These are phyloP conservation scores for Sitobion miscanthi DNA, from an alignment of 1,140 invertebrate species.

Conservation along the genomic window DNA sequence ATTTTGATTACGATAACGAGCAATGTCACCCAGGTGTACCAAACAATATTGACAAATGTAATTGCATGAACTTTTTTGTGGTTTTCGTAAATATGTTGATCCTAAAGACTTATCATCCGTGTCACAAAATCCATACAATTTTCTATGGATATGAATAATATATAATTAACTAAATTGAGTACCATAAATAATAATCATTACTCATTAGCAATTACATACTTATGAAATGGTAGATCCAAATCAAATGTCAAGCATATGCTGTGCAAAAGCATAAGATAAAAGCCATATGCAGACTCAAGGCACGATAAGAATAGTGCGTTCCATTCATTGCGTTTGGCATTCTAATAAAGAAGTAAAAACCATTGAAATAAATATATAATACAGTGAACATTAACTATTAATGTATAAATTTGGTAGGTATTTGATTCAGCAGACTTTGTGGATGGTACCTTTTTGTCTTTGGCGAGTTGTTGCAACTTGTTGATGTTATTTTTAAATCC, in stretches of 20 bases:
- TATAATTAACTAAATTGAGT: background rate
- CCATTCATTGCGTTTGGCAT: constrained; percentile 73
- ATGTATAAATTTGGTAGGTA: background rate
- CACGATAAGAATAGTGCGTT: constrained; percentile 79
- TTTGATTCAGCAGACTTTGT: background rate
- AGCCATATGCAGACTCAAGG: constrained; percentile 82
- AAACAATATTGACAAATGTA: constrained; percentile 87
- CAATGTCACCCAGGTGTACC: constrained; percentile 85
- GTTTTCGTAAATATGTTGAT: constrained; percentile 61
- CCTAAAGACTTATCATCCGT: constrained; percentile 21
- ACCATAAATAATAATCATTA: background rate
- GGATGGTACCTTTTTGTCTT: constrained; percentile 74
- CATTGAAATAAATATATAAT: constrained; percentile 31
- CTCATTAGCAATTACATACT: constrained; percentile 61
- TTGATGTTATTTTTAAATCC: constrained; percentile 89
- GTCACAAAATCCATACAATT: constrained; percentile 49
- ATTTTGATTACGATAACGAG: constrained; percentile 80
- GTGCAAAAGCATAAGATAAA: constrained; percentile 81
- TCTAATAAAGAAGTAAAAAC: constrained; percentile 65
- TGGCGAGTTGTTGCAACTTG: constrained; percentile 75
- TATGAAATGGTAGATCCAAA: constrained; percentile 79
- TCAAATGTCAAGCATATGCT: constrained; percentile 83
- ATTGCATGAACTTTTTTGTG: constrained; percentile 76
- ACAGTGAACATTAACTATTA: background rate
- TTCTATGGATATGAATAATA: constrained; percentile 16